Conservation (phyloP, 2,113 vertebrate species). For the Calyptomena viridis region DNA sequence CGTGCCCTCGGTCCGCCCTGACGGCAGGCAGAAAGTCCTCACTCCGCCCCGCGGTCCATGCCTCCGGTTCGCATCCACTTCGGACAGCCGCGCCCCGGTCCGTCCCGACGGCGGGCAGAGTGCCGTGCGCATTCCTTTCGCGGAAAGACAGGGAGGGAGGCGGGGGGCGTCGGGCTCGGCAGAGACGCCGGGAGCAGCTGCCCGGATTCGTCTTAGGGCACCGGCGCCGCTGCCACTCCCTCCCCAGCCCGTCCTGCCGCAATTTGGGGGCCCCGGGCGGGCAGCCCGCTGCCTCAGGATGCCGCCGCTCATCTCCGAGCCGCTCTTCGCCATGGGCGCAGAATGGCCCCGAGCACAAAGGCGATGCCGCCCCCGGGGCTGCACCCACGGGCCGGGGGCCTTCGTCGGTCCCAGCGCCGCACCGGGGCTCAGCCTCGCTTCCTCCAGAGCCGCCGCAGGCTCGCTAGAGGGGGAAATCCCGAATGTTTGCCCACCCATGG, state of each 20-base stretch:
- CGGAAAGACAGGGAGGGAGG: too few species aligned
- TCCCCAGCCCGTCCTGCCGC: not conserved
- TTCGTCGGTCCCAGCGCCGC: not conserved
- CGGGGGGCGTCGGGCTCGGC: not conserved
- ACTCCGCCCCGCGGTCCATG: not conserved
- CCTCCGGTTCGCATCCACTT: not conserved
- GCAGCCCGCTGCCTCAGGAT: not conserved
- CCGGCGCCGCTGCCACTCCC: not conserved
- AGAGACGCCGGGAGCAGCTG: not conserved
- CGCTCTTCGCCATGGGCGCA: not conserved
- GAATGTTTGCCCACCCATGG: not conserved
- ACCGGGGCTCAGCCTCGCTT: not conserved
- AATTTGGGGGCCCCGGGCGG: not conserved
- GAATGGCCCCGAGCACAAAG: not conserved
- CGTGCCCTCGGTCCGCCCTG: not conserved
- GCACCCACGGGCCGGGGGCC: too few species aligned
- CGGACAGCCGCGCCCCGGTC: not conserved
- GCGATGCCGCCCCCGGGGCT: not conserved
- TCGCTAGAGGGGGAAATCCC: not conserved
- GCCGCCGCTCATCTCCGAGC: not conserved
- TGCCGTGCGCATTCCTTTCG: not conserved
- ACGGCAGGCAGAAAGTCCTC: not conserved
- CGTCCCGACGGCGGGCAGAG: not conserved
- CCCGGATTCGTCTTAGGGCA: not conserved
- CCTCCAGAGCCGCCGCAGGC: too few species aligned